phyloP scores from a whole-genome alignment of 2,113 vertebrate genomes.

The Vidua chalybeata region DNA sequence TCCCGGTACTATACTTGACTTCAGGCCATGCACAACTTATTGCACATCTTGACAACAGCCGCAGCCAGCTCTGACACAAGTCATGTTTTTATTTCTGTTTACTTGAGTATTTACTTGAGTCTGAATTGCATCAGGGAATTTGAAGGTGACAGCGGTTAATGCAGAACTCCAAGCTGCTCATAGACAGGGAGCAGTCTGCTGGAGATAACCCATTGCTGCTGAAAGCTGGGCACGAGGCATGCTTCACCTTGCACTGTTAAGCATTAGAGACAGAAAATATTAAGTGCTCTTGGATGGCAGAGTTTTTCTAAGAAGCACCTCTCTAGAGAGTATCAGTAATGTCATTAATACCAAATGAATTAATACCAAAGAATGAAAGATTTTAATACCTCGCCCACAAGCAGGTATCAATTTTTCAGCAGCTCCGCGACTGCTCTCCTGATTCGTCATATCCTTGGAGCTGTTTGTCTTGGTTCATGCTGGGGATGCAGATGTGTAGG shows the following conservation, averaged over 20 bases:
- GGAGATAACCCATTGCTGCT: background rate
- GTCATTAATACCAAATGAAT: background rate
- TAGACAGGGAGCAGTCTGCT: background rate
- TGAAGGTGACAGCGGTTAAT: background rate
- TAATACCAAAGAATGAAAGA: background rate
- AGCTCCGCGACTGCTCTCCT: background rate
- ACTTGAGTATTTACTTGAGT: background rate
- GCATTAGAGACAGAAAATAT: background rate
- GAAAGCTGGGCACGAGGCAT: background rate
- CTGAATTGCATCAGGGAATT: background rate
- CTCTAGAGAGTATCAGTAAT: background rate
- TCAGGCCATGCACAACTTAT: background rate
- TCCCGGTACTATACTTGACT: background rate
- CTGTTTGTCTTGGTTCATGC: background rate
- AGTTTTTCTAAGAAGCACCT: background rate
- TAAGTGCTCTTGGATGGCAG: background rate
- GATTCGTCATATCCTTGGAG: background rate
- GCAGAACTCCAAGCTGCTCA: background rate
- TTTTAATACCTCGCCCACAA: background rate
- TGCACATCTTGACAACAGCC: conserved; percentile 12
- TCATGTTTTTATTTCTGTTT: conserved; percentile 21
- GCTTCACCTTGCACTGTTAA: background rate
- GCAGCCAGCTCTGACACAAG: background rate
- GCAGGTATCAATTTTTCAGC: background rate
- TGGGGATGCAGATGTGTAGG: background rate